Evolutionary conservation across 2,888 invertebrate species (phyloP).

Genomic region (Taphrorychus bicolor): DNA sequence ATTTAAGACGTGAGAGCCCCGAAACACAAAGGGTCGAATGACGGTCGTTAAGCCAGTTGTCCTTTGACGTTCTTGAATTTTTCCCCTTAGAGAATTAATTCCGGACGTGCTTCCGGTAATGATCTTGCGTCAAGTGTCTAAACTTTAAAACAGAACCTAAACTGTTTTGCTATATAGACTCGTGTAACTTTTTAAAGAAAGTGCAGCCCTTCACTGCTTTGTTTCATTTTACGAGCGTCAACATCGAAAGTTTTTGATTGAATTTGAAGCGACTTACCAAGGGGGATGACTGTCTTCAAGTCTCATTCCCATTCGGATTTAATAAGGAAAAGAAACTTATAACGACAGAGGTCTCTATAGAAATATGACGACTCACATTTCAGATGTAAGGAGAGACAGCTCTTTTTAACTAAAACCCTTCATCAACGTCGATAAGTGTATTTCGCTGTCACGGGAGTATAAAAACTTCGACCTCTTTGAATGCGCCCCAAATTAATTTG

Average conservation of each 20-base stretch:
- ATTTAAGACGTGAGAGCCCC: slow-evolving; percentile 7
- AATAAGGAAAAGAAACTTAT: too few species aligned
- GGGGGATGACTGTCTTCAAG: not conserved
- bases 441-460: slow-evolving; percentile 2
- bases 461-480: not conserved
- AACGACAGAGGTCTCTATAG: not conserved
- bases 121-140: not conserved
- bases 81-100: not conserved
- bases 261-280: not conserved
- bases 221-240: not conserved
- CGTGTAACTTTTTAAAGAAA: not conserved
- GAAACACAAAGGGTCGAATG: not conserved
- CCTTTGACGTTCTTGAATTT: not conserved
- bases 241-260: not conserved
- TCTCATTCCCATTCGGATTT: not conserved
- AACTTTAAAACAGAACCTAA: not conserved
- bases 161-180: not conserved
- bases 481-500: slow-evolving; percentile 6
- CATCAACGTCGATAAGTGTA: slow-evolving; percentile 3
- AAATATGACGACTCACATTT: not conserved
- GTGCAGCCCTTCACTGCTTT: not conserved
- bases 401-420: not conserved
- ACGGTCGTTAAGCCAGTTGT: not conserved
- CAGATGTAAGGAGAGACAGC: not conserved
- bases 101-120: not conserved